Evolutionary conservation across 2,797 vertebrate species (phyloP), one percentile per base, ranked within the genome.

Genomic region (Urophycis tenuis): DNA sequence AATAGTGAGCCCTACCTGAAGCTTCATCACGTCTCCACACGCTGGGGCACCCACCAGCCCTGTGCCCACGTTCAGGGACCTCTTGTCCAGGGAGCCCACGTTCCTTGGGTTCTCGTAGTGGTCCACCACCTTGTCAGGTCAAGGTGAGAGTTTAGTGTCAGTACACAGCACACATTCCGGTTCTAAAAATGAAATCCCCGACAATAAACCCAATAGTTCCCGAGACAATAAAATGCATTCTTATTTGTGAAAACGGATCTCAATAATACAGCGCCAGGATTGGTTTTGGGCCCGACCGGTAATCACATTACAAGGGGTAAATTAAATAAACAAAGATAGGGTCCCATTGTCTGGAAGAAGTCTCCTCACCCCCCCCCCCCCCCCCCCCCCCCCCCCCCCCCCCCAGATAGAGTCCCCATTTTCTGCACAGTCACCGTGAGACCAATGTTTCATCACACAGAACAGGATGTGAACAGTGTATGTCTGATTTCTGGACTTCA

Each of bases 61-160:
- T 0, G 97, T 99, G 25, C 97, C 97, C 15, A 99, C 97, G 2
- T 97, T 98, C 88, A 94, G 96, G 78, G 94, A 88, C 0, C 87
- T 93, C 89, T 98, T 97, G 88, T 99, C 95, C 70, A 99, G 86
- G 0, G 94, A 93, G 2, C 97, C 97, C 30, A 99, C 96, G 0
- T 99, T 99, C 83, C 97, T 93, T 12, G 97, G 97, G 88, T 99
- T 99, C 84, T 99, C 97, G 83, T 99, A 99, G 81, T 99, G 97
- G 84, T 99, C 97, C 74, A 99, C 95, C 76, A 98, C 97, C 97
- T 99, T 81, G 14, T 85, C 75, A 72, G 0, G 75, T 64, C 22
- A 49, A n/a, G 17, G 10, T 0, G 19, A 70, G 64, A 0, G 45
- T 1, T 9, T 4, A 25, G 32, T 15, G 41, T 17, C 14, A 45